Conservation (phyloP, 1,140 invertebrate genomes). For the Penaeus indicus region DNA sequence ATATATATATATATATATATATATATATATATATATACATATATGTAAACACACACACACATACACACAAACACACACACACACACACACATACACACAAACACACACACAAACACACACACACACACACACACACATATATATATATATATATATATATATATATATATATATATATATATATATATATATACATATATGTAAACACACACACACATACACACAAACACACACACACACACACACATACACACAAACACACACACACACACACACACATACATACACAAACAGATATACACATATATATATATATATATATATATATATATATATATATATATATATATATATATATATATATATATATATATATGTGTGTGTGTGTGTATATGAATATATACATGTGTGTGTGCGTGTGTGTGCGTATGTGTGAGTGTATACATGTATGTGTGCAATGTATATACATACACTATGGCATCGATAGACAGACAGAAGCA, state of each 20-base stretch:
- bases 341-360: conserved; percentile 13
- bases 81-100: not conserved
- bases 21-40: not conserved
- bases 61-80: not conserved
- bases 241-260: no score
- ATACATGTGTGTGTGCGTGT: not conserved
- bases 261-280: no score
- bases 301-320: no score
- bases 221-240: not conserved
- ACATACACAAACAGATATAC: no score
- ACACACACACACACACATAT: not conserved
- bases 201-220: not conserved
- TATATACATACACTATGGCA: not conserved
- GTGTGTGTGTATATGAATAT: not conserved
- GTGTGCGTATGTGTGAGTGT: not conserved
- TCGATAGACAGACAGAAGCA: not conserved
- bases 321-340: not conserved
- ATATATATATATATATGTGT: not conserved
- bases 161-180: not conserved
- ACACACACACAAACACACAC: no score
- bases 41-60: not conserved
- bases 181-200: not conserved
- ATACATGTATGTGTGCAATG: not conserved
- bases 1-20: not conserved
- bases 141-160: not conserved